Evolutionary conservation across 2,888 invertebrate species (phyloP).

Genomic region (Mesorhabditis spiculigera): DNA sequence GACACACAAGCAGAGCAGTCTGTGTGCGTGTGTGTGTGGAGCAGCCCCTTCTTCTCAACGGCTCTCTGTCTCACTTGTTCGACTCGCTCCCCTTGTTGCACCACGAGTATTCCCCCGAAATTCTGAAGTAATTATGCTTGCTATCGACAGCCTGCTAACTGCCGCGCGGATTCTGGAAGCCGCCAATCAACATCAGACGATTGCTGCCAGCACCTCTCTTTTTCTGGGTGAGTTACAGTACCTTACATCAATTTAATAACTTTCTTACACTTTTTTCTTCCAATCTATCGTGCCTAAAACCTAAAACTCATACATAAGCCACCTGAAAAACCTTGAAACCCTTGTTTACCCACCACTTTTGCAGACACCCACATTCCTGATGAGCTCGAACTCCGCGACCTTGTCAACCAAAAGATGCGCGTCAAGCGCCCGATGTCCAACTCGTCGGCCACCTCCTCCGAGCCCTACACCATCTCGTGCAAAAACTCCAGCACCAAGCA

Average conservation of each 20-base stretch:
- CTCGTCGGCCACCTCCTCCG: slow-evolving; percentile 20
- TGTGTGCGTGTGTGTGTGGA: background rate
- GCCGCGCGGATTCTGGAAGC: slow-evolving; percentile 42
- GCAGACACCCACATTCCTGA: slow-evolving; percentile 7
- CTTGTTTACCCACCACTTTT: background rate
- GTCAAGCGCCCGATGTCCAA: slow-evolving; percentile 14
- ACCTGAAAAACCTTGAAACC: background rate
- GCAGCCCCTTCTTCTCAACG: too few species aligned
- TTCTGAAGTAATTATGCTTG: slow-evolving; percentile 12
- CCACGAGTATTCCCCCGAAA: too few species aligned
- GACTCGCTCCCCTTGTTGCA: too few species aligned
- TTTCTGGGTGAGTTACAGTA: slow-evolving; percentile 4
- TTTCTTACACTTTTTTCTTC: too few species aligned
- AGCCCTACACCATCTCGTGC: slow-evolving; percentile 19
- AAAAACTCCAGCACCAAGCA: slow-evolving; percentile 27
- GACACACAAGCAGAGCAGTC: background rate
- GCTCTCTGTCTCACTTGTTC: too few species aligned
- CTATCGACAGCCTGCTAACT: slow-evolving; percentile 39
- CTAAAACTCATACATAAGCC: background rate
- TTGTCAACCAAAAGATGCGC: slow-evolving; percentile 22
- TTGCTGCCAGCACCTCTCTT: slow-evolving; percentile 6
- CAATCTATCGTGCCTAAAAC: too few species aligned
- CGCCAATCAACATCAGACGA: background rate
- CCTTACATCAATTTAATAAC: too few species aligned
- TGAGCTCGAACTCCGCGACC: slow-evolving; percentile 21